These are phyloP conservation scores for Cerceris rybyensis DNA, from an alignment of 2,888 invertebrate species.

Conservation along the genomic window DNA sequence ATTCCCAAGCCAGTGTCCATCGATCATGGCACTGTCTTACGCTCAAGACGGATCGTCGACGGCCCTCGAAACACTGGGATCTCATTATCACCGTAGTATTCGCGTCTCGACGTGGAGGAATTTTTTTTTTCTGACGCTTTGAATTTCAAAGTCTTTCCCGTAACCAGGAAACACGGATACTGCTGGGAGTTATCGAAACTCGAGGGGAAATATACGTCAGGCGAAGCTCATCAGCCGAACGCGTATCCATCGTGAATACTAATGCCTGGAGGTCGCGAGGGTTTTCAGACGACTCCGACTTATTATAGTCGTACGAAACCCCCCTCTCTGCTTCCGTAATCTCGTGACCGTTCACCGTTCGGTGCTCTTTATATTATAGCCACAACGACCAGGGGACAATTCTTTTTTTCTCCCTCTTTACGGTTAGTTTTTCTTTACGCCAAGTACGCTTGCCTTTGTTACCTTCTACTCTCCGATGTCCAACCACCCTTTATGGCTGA, in stretches of 20 bases:
- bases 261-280: slow-evolving; percentile 59
- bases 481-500: slow-evolving; percentile 26
- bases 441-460: neutral
- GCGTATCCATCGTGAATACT: slow-evolving; percentile 73
- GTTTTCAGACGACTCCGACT: slow-evolving; percentile 25
- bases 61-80: slow-evolving; percentile 10
- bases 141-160: slow-evolving; percentile 45
- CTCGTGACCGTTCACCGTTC: slow-evolving; percentile 32
- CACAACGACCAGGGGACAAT: slow-evolving; percentile 17
- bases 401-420: slow-evolving; percentile 18
- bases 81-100: slow-evolving; percentile 41
- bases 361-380: slow-evolving; percentile 32
- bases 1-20: slow-evolving; percentile 5
- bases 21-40: slow-evolving; percentile 30
- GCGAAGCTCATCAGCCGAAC: slow-evolving; percentile 72
- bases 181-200: slow-evolving; percentile 28
- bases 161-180: slow-evolving; percentile 29
- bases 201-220: slow-evolving; percentile 67
- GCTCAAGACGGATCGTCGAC: slow-evolving; percentile 25
- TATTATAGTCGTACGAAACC: slow-evolving; percentile 8
- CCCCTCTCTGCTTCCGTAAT: slow-evolving; percentile 26
- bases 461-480: slow-evolving; percentile 13
- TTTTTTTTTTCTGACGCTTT: slow-evolving; percentile 49
- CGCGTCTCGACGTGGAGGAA: neutral
- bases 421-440: slow-evolving; percentile 11